Evolutionary conservation across 2,888 invertebrate species (phyloP).

Genomic region (Synanthedon tipuliformis): DNA sequence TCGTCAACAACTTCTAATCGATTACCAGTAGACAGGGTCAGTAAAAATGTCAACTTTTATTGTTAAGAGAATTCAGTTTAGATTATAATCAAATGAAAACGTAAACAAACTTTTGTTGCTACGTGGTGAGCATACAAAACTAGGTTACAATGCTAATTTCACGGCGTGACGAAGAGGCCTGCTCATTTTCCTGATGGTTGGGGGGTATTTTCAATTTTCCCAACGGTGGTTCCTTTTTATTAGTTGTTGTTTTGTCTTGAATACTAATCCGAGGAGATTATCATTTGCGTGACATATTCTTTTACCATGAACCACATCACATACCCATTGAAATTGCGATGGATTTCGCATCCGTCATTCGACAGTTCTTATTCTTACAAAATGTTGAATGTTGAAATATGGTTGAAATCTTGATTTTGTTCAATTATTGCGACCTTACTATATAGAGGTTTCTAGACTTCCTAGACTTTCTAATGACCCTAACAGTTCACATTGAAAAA

Average conservation of each 20-base stretch:
- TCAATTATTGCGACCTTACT: too few species aligned
- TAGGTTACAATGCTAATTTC: conserved; percentile 50
- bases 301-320: conserved; percentile 7
- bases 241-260: conserved; percentile 64
- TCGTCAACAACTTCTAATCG: too few species aligned
- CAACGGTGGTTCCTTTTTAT: conserved; percentile 60
- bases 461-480: too few species aligned
- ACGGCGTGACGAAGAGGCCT: conserved; percentile 55
- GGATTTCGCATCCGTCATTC: too few species aligned
- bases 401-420: too few species aligned
- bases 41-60: conserved; percentile 1
- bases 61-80: conserved; percentile 34
- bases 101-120: conserved; percentile 56
- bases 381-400: too few species aligned
- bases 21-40: too few species aligned
- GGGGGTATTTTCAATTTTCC: conserved; percentile 68
- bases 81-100: conserved; percentile 46
- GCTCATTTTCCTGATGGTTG: conserved; percentile 63
- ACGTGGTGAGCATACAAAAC: conserved; percentile 48
- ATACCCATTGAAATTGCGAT: too few species aligned
- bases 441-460: too few species aligned
- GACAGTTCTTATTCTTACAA: too few species aligned
- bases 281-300: conserved; percentile 43
- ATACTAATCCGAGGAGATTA: conserved; percentile 58
- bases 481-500: too few species aligned